Evolutionary conservation across 2,888 invertebrate species (phyloP), one percentile per base, ranked within the genome.

Genomic region (Euproctis similis): DNA sequence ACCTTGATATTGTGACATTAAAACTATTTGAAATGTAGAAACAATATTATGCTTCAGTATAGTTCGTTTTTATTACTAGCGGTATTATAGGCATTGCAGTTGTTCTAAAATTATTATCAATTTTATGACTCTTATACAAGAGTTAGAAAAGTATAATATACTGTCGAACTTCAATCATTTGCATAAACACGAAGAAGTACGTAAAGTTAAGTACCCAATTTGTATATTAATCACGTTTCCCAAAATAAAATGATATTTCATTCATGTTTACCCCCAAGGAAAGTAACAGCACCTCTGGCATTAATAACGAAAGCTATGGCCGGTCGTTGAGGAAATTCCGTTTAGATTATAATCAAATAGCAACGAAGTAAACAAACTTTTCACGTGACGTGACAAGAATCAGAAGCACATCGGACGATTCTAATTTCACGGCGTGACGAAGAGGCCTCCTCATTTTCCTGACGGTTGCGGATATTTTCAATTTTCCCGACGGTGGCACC

Each of bases 401-500:
- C 50, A 53, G 44, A 61, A 66, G 59, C 53, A 54, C 52, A 48
- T 48, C 49, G 55, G 58, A 59, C 62, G 53, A 67, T 69, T 71
- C 72, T 74, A 76, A 80, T 80, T 81, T 70, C 68, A 70, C 69
- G 68, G 64, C 67, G 74, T 74, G 75, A 77, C 70, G 72, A 68
- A 74, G 71, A 72, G 63, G 59, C 51, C 66, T 62, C 46, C 75
- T 75, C 73, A 80, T 80, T 80, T 80, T 75, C 77, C 66, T 77
- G 76, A 72, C 70, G 72, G 73, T 70, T 76, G 75, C 69, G 81
- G 80, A 78, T 78, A 80, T 81, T 84, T 82, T 84, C 82, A 81
- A 84, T 82, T 82, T 78, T 76, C 78, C 66, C 72, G 59, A 63
- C 67, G 69, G 71, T 58, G 60, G 64, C 69, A 66, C 67, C 73